A percentile compares a stretch with the other conserved stretches of the same genome.
Evolutionary conservation across 2,113 vertebrate genomes (phyloP).

Genomic region (Ifrita kowaldi): DNA sequence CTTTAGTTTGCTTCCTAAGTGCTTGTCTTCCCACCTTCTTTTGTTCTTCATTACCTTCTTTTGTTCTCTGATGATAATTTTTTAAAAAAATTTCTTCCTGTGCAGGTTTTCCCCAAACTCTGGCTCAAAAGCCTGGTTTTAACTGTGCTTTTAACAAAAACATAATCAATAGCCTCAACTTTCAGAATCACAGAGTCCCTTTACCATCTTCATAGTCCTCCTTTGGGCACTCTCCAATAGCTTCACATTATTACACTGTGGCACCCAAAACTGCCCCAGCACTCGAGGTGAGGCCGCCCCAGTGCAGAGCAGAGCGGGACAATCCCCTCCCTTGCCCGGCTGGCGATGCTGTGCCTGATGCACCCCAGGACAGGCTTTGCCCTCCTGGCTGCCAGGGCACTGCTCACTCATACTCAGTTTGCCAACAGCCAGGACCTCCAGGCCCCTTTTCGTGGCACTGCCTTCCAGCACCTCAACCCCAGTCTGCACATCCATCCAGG

Average conservation of each 20-base stretch:
- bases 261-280: background rate
- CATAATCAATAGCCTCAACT: background rate
- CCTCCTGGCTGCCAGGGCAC: background rate
- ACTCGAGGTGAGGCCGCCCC: accelerated
- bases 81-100: background rate
- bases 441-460: accelerated
- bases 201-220: background rate
- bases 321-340: accelerated
- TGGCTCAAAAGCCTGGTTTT: background rate
- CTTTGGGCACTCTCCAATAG: background rate
- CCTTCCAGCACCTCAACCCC: background rate
- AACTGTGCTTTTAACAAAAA: background rate
- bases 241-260: background rate
- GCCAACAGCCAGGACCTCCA: accelerated
- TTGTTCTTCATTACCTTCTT: background rate
- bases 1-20: background rate
- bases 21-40: background rate
- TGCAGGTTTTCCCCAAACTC: background rate
- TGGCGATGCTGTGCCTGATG: background rate
- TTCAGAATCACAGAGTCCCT: background rate
- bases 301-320: accelerated
- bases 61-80: background rate
- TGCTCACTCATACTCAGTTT: accelerated
- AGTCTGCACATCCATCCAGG: background rate
- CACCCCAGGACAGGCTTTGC: accelerated